A percentile compares a stretch with the other conserved stretches of the same genome.
Evolutionary conservation across 2,888 invertebrate species (phyloP).

Genomic region (Xylocampa areola): DNA sequence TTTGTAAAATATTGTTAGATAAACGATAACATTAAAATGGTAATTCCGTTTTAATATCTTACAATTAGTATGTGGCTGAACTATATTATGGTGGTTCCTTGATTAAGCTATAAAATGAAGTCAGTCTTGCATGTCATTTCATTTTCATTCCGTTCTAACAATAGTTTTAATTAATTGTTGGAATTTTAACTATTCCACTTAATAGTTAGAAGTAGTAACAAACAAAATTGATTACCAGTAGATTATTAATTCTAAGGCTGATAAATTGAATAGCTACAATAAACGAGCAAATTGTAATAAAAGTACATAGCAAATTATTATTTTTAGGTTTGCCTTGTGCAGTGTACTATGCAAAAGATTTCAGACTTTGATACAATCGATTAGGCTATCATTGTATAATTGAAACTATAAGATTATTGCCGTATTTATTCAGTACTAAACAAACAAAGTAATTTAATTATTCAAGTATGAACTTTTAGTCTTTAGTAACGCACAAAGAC

Average conservation of each 20-base stretch:
- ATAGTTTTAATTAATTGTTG: conserved; percentile 26
- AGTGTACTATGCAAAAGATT: too few relatives aligned
- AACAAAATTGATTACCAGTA: conserved; percentile 22
- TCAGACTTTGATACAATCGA: too few relatives aligned
- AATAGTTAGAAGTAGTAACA: conserved; percentile 21
- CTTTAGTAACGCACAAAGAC: too few relatives aligned
- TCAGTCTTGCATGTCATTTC: conserved; percentile 50
- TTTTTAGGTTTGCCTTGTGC: neutral
- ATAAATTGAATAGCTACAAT: too few relatives aligned
- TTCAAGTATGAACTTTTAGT: too few relatives aligned
- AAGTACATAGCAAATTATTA: conserved; percentile 15
- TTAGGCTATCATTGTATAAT: too few relatives aligned
- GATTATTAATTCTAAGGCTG: too few relatives aligned
- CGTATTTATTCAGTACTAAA: too few relatives aligned
- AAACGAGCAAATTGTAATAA: too few relatives aligned
- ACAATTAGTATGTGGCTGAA: conserved; percentile 23
- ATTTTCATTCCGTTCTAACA: conserved; percentile 33
- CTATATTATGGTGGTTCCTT: conserved; percentile 28
- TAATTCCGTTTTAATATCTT: conserved; percentile 36
- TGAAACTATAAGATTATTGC: too few relatives aligned
- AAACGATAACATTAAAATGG: conserved; percentile 21
- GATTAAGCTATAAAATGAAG: conserved; percentile 49
- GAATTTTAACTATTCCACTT: conserved; percentile 37
- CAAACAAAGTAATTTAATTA: too few relatives aligned
- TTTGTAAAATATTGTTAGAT: conserved; percentile 29